These are phyloP conservation scores for Conistra vaccinii DNA, from an alignment of 2,888 invertebrate genomes.

Conservation along the genomic window DNA sequence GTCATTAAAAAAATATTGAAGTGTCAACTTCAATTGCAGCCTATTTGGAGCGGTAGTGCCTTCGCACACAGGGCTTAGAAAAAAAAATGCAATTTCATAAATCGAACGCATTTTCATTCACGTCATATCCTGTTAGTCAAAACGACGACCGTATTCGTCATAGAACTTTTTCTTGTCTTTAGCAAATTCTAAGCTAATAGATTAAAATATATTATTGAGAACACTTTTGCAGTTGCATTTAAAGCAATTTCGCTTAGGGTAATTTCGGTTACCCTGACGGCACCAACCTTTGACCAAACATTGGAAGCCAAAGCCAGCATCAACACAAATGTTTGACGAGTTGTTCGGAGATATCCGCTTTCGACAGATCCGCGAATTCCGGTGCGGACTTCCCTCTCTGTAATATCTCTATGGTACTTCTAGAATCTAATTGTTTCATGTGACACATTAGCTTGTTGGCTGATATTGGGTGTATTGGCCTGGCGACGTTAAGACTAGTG, in stretches of 20 bases:
- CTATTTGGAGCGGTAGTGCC: neutral
- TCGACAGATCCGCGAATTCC: conserved; percentile 83
- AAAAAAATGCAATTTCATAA: conserved; percentile 35
- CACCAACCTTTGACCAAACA: conserved; percentile 38
- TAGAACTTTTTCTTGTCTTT: conserved; percentile 19
- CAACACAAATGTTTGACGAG: conserved; percentile 84
- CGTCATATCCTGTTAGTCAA: conserved; percentile 48
- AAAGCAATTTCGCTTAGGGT: conserved; percentile 33
- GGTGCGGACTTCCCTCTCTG: conserved; percentile 83
- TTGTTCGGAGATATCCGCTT: conserved; percentile 80
- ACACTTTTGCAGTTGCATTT: conserved; percentile 36
- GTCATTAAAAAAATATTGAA: conserved; percentile 54
- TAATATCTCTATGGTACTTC: conserved; percentile 84
- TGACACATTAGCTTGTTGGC: conserved; percentile 77
- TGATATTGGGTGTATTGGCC: conserved; percentile 75
- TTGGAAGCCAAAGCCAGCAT: conserved; percentile 59
- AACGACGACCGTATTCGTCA: conserved; percentile 33
- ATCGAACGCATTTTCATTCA: conserved; percentile 43
- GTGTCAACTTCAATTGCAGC: conserved; percentile 38
- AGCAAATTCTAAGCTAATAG: conserved; percentile 45
- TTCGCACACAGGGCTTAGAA: neutral
- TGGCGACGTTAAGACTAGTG: conserved; percentile 78
- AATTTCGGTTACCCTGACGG: conserved; percentile 13
- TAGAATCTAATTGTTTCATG: conserved; percentile 81
- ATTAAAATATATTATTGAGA: conserved; percentile 44